Percentiles rank a stretch among this genome's conserved stretches.
phyloP scores from a whole-genome alignment of 2,797 vertebrate genomes.

The Pelobates cultripes region DNA sequence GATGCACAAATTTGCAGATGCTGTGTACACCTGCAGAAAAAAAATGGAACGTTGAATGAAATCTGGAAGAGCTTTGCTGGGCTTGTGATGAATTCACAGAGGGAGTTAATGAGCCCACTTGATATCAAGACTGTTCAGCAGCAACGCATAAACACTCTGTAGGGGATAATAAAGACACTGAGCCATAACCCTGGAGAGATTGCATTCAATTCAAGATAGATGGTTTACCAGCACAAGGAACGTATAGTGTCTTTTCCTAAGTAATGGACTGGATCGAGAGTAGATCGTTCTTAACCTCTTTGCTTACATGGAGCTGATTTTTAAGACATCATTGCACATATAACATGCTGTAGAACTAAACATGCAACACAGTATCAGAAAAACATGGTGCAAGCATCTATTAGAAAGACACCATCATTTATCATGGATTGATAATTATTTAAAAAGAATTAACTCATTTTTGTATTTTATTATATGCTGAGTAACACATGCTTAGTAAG shows the following conservation, averaged over 20 bases:
- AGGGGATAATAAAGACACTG: constrained; percentile 45
- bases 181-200: constrained; percentile 30
- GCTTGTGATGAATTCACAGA: constrained; percentile 39
- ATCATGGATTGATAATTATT: background rate
- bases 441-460: background rate
- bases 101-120: constrained; percentile 48
- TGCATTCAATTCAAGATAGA: constrained; percentile 38
- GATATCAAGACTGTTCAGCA: constrained; percentile 37
- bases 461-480: too few species aligned
- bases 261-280: constrained; percentile 7
- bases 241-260: constrained; percentile 10
- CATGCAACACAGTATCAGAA: too few species aligned
- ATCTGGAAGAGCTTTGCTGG: constrained; percentile 3
- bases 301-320: background rate
- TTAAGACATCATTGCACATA: background rate
- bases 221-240: constrained; percentile 15
- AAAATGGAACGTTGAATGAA: constrained; percentile 9
- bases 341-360: background rate
- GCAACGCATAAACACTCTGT: constrained; percentile 48
- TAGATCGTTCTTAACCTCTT: constrained; percentile 19
- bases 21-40: constrained; percentile 41
- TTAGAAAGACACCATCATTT: background rate
- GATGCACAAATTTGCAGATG: constrained; percentile 22
- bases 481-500: too few species aligned
- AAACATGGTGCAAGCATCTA: background rate